A percentile compares a stretch with the other conserved stretches of the same genome.
Evolutionary conservation across 2,888 invertebrate genomes (phyloP).

Genomic region (Xanthia togata): DNA sequence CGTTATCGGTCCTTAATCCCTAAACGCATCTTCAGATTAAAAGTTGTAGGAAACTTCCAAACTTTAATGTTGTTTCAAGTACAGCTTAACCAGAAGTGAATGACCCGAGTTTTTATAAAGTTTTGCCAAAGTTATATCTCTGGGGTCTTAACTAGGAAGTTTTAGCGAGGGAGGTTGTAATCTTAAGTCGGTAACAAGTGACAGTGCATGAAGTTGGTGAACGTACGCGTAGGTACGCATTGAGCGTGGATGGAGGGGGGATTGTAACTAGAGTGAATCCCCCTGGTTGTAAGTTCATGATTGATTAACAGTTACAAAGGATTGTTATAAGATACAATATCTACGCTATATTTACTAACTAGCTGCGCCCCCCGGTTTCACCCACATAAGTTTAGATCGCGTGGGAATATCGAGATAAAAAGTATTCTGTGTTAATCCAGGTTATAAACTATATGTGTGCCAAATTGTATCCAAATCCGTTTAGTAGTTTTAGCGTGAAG

Average conservation of each 20-base stretch:
- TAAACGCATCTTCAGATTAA: constrained; percentile 31
- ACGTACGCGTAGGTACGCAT: constrained; percentile 40
- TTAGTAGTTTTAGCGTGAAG: too few relatives aligned
- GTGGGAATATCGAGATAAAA: too few relatives aligned
- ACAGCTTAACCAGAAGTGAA: constrained; percentile 48
- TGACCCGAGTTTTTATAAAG: constrained; percentile 56
- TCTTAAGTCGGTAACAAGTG: constrained; percentile 52
- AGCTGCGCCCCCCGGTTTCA: too few relatives aligned
- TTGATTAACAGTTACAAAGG: constrained; percentile 1
- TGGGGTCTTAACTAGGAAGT: constrained; percentile 50
- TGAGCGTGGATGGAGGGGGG: constrained; percentile 28
- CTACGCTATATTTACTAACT: too few relatives aligned
- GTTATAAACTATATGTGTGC: too few relatives aligned
- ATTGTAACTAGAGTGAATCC: constrained; percentile 25
- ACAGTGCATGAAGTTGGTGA: constrained; percentile 32
- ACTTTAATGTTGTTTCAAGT: constrained; percentile 41
- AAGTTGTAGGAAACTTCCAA: constrained; percentile 32
- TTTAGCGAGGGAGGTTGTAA: constrained; percentile 55
- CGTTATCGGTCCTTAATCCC: constrained; percentile 8
- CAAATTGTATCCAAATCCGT: too few relatives aligned
- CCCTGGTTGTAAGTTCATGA: constrained; percentile 19
- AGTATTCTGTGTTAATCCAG: too few relatives aligned
- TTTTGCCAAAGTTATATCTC: constrained; percentile 42
- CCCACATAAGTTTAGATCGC: too few relatives aligned
- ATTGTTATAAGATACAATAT: background rate